These are phyloP conservation scores for Ovis canadensis DNA, from an alignment of 2,113 vertebrate genomes.

Conservation along the genomic window DNA sequence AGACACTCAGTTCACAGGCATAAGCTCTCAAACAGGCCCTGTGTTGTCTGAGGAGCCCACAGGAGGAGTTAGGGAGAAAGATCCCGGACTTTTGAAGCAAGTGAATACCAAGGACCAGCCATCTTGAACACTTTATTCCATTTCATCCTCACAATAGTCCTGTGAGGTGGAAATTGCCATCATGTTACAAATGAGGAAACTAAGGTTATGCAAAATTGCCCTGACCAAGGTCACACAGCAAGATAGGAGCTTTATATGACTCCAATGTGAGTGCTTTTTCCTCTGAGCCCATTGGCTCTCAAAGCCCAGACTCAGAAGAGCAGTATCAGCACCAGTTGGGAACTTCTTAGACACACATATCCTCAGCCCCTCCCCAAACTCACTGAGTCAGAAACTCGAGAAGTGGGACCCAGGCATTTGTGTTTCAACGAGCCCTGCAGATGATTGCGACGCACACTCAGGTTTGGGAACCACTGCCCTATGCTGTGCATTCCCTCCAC, in stretches of 20 bases:
- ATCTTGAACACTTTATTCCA: not conserved
- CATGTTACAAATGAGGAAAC: not conserved
- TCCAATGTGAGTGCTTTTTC: not conserved
- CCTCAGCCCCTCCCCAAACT: not conserved
- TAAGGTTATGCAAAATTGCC: not conserved
- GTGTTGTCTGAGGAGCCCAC: not conserved
- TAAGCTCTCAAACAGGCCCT: not conserved
- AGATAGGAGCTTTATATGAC: not conserved
- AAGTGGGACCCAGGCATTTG: not conserved
- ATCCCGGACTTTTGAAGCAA: fast-evolving
- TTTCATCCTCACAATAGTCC: not conserved
- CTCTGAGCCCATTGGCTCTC: not conserved
- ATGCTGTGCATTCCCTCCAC: not conserved
- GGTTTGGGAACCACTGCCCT: not conserved
- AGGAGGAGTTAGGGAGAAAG: not conserved
- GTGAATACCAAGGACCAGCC: not conserved
- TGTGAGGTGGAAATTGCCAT: not conserved
- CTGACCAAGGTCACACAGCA: not conserved
- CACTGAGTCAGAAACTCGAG: not conserved
- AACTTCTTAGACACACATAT: not conserved
- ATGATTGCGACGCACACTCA: fast-evolving
- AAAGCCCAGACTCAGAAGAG: not conserved
- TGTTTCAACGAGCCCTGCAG: not conserved
- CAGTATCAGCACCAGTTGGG: not conserved
- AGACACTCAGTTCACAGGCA: not conserved